phyloP scores from a whole-genome alignment of 2,888 invertebrate genomes.

The Drosophila buzzatii region DNA sequence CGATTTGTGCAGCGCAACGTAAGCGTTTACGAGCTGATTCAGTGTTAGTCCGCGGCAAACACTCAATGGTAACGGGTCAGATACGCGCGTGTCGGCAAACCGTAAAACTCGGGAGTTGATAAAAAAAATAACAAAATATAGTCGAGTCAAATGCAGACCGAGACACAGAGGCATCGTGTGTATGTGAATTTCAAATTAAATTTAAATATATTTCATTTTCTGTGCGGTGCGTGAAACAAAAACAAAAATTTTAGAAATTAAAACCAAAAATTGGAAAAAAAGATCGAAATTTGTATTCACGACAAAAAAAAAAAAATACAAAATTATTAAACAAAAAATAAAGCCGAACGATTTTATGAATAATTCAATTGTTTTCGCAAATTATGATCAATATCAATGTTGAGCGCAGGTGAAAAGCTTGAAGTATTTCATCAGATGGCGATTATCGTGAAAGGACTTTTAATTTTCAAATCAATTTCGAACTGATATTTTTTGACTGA shows the following conservation, averaged over 20 bases:
- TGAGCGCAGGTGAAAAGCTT: constrained; percentile 28
- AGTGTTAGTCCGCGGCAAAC: constrained; percentile 61
- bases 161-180: constrained; percentile 44
- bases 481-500: constrained; percentile 16
- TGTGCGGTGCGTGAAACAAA: constrained; percentile 24
- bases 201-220: constrained; percentile 35
- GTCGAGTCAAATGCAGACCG: constrained; percentile 47
- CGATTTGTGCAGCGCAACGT: constrained; percentile 58
- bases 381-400: constrained; percentile 12
- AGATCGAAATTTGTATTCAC: constrained; percentile 2
- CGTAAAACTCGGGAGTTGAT: constrained; percentile 47
- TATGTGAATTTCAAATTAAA: constrained; percentile 48
- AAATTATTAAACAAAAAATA: constrained; percentile 6
- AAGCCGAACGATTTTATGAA: constrained; percentile 35
- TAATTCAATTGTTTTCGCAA: constrained; percentile 30
- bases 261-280: constrained; percentile 3
- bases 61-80: constrained; percentile 70
- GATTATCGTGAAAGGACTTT: constrained; percentile 60
- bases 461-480: constrained; percentile 39
- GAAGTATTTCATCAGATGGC: constrained; percentile 39
- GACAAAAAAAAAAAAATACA: constrained; percentile 8
- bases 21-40: constrained; percentile 49
- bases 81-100: constrained; percentile 70
- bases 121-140: constrained; percentile 38
- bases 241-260: not conserved